These are phyloP conservation scores for Solenopsis fugax DNA, from an alignment of 1,140 invertebrate genomes.

Conservation along the genomic window DNA sequence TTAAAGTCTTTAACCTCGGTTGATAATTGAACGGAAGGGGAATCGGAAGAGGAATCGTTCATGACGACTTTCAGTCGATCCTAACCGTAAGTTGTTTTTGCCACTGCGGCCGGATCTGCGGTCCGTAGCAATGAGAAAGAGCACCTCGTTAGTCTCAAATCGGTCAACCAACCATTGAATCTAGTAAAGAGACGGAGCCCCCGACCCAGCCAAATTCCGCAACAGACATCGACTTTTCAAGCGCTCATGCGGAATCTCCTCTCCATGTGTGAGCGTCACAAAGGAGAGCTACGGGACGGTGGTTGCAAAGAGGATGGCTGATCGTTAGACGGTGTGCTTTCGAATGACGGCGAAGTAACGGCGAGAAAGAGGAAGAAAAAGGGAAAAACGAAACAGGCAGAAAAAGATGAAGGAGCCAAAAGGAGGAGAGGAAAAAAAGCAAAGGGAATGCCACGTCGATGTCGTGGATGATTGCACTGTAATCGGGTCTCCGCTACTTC, in stretches of 20 bases:
- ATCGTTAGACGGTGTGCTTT: constrained; percentile 69
- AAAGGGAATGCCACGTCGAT: constrained; percentile 65
- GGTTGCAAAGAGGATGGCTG: constrained; percentile 66
- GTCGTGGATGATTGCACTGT: constrained; percentile 76
- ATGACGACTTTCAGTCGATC: constrained; percentile 18
- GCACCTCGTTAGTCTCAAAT: constrained; percentile 73
- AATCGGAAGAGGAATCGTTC: not conserved
- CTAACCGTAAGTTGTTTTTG: constrained; percentile 51
- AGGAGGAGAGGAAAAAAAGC: constrained; percentile 38
- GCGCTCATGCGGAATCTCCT: constrained; percentile 71
- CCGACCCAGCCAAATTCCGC: constrained; percentile 69
- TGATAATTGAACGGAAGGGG: constrained; percentile 34
- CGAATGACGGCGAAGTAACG: constrained; percentile 58
- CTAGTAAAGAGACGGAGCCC: constrained; percentile 63
- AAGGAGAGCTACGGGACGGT: constrained; percentile 58
- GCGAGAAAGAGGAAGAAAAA: constrained; percentile 39
- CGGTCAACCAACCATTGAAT: constrained; percentile 69
- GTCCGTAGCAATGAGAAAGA: constrained; percentile 51
- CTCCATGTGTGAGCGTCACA: constrained; percentile 68
- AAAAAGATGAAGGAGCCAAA: constrained; percentile 58
- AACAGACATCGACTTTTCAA: constrained; percentile 72
- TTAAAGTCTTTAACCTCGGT: not conserved
- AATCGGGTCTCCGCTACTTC: constrained; percentile 62
- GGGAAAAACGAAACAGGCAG: constrained; percentile 30
- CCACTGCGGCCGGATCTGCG: constrained; percentile 30